phyloP scores from a whole-genome alignment of 2,797 vertebrate genomes.

The Aldrovandia affinis region DNA sequence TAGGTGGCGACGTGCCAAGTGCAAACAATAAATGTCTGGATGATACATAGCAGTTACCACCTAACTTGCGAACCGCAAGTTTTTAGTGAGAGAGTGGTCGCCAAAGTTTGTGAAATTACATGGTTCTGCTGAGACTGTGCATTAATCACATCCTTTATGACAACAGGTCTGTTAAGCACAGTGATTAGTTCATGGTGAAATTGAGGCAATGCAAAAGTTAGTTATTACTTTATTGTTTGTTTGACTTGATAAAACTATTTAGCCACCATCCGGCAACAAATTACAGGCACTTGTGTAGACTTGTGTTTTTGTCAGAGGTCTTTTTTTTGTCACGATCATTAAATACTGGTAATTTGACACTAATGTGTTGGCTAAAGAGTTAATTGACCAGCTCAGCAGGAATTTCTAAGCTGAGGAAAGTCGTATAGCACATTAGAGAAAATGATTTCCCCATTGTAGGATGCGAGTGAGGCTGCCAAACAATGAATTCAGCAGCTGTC shows the following conservation, averaged over 20 bases:
- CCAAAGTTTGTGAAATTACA: not conserved
- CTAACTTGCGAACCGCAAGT: too few species aligned
- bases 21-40: too few species aligned
- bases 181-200: not conserved
- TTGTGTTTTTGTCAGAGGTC: not conserved
- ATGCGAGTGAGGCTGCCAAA: slow-evolving; percentile 68
- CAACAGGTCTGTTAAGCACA: not conserved
- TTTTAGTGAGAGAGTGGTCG: too few species aligned
- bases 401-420: slow-evolving; percentile 7
- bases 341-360: not conserved
- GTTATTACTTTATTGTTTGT: not conserved
- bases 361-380: not conserved
- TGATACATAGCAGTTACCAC: too few species aligned
- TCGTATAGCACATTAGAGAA: slow-evolving; percentile 54
- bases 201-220: not conserved
- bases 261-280: not conserved
- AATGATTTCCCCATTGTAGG: slow-evolving; percentile 71
- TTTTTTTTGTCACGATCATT: not conserved
- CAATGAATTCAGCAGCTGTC: slow-evolving; percentile 71
- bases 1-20: too few species aligned
- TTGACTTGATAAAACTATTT: not conserved
- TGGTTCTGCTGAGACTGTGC: not conserved
- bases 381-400: slow-evolving; percentile 11
- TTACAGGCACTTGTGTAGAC: not conserved
- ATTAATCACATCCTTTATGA: not conserved